Percentiles rank a stretch among this genome's conserved stretches.
Evolutionary conservation across 2,888 invertebrate species (phyloP).

Genomic region (Oligia fasciuncula): DNA sequence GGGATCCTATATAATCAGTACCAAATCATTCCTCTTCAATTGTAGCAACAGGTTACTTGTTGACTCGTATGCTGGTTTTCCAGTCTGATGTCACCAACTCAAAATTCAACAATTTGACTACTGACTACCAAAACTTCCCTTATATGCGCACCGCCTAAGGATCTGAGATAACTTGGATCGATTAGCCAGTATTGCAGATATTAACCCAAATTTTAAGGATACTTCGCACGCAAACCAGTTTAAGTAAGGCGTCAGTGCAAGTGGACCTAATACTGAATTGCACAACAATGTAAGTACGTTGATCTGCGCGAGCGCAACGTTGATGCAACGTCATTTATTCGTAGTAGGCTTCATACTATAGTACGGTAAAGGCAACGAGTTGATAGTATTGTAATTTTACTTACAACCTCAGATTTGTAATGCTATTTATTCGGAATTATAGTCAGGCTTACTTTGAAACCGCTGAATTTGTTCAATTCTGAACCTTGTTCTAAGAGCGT

Average conservation of each 20-base stretch:
- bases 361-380: slow-evolving; percentile 45
- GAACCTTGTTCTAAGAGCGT: slow-evolving; percentile 25
- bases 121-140: neutral
- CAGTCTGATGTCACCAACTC: neutral
- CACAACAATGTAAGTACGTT: slow-evolving; percentile 67
- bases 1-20: neutral
- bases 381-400: slow-evolving; percentile 43
- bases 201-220: slow-evolving; percentile 52
- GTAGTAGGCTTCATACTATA: slow-evolving; percentile 53
- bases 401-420: slow-evolving; percentile 28
- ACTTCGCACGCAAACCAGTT: slow-evolving; percentile 57
- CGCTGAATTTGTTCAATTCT: slow-evolving; percentile 34
- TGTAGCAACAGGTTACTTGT: slow-evolving; percentile 58
- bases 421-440: slow-evolving; percentile 16
- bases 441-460: slow-evolving; percentile 9
- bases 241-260: slow-evolving; percentile 65
- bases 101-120: slow-evolving; percentile 12
- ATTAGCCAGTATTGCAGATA: slow-evolving; percentile 26
- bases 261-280: slow-evolving; percentile 70
- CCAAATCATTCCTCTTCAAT: slow-evolving; percentile 3
- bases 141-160: neutral
- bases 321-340: slow-evolving; percentile 62
- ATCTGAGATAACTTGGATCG: slow-evolving; percentile 23
- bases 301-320: slow-evolving; percentile 59
- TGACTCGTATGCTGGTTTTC: slow-evolving; percentile 21